These are phyloP conservation scores for Phenganax subtilis DNA, from an alignment of 92 coral and sea anemone species.

Conservation along the genomic window DNA sequence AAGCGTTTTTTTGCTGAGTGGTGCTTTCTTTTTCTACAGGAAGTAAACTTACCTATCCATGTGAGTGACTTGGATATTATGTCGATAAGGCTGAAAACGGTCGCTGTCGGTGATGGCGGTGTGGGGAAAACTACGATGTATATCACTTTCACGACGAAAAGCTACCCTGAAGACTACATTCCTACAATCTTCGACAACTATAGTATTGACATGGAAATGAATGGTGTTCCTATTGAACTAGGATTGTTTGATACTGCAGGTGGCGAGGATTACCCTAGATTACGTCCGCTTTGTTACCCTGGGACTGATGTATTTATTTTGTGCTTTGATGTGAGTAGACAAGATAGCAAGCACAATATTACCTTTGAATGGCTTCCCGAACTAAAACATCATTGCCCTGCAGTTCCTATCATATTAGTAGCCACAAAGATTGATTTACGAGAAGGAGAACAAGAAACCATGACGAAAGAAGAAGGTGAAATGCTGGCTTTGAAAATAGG, in stretches of 20 bases:
- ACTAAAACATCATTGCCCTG: background rate
- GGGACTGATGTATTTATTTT: constrained; percentile 1
- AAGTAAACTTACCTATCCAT: no score
- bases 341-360: background rate
- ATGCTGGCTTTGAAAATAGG: background rate
- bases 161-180: background rate
- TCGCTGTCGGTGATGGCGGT: background rate
- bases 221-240: background rate
- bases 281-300: constrained; percentile 6
- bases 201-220: background rate
- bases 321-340: background rate
- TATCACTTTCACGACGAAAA: background rate
- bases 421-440: background rate
- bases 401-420: background rate
- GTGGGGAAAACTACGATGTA: background rate
- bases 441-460: constrained; percentile 2
- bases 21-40: no score
- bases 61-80: no score
- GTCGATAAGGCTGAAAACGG: background rate
- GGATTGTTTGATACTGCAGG: constrained; percentile 2
- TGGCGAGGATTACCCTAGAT: background rate
- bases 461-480: background rate
- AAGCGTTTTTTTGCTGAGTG: no score
- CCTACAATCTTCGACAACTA: constrained; percentile 11
- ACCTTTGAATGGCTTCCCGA: background rate